Evolutionary conservation across 2,888 invertebrate species (phyloP).

Genomic region (Pseudococcus viburni): DNA sequence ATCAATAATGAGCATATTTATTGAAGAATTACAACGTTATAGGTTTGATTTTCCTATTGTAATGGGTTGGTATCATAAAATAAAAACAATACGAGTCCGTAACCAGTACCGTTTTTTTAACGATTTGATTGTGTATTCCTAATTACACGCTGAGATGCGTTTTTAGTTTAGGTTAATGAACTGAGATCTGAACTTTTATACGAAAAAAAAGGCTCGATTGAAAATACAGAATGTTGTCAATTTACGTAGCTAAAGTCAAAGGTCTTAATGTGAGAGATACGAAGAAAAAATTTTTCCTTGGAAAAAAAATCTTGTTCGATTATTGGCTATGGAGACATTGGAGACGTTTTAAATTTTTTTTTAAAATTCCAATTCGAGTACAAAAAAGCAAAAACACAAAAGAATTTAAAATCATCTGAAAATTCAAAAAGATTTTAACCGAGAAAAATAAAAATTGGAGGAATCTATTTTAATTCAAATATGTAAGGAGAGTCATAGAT

Average conservation of each 20-base stretch:
- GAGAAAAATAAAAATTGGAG: too few relatives aligned
- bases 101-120: constrained; percentile 11
- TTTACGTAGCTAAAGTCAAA: too few relatives aligned
- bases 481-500: too few relatives aligned
- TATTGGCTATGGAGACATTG: too few relatives aligned
- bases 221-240: background rate
- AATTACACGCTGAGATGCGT: background rate
- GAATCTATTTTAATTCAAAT: too few relatives aligned
- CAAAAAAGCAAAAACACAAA: too few relatives aligned
- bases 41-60: background rate
- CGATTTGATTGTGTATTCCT: background rate
- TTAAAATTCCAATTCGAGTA: too few relatives aligned
- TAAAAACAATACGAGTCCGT: background rate
- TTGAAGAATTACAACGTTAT: background rate
- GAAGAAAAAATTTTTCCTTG: background rate
- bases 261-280: background rate
- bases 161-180: background rate
- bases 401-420: too few relatives aligned
- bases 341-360: too few relatives aligned
- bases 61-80: background rate
- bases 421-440: too few relatives aligned
- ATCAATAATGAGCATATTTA: background rate
- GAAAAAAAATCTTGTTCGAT: too few relatives aligned
- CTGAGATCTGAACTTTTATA: background rate
- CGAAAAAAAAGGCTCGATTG: background rate